Base-by-base conservation (phyloP, 2,888 invertebrate genomes). In the Bombylius discolor region DNA sequence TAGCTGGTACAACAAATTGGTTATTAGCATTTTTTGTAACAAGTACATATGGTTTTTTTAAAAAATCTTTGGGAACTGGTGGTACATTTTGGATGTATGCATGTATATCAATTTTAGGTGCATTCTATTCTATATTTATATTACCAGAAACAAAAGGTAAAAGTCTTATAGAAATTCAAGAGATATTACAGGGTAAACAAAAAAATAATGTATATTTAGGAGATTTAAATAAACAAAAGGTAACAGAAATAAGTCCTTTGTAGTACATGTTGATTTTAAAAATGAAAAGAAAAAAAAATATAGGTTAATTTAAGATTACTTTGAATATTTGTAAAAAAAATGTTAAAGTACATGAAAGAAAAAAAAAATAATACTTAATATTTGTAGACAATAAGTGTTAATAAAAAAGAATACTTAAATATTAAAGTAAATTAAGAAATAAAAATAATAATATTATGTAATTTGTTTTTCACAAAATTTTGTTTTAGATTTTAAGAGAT, bases 111-210 rank as follows among this genome's bases (percentile, higher is more conserved):
- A 82, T 89, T 0, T 80, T 85, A 34, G 88, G 90, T 23, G 76
- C 91, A 12, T 84, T 89, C 69, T 93, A 92, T 71, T 87, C 92
- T 2, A 85, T 87, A 4, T 85, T 86, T 66, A 87, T 84, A 68
- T 88, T 94, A 8, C 93, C 93, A 0, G 93, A 94, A 75, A 94
- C 93, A 5, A 92, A 89, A 71, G 93, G 93, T 1, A 85, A 85
- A 64, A 89, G 91, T 68, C 76, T 94, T 64, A 89, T 90, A 69
- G 91, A 93, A 72, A 92, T 93, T 42, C 39, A 42, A 42, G 9
- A 42, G 11, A 42, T 11, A 11, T 42, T 42, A 42, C 11, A 42
- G 5, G 39, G 11, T 11, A 42, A 11, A 7, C 39, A 42, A 42
- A 42, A 11, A 11, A 42, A 42, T 11, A 1, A 8, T 11, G 11